Percentiles rank a stretch among this genome's conserved stretches.
Evolutionary conservation across 2,113 vertebrate species (phyloP).

Genomic region (Zosterops hypoxanthus): DNA sequence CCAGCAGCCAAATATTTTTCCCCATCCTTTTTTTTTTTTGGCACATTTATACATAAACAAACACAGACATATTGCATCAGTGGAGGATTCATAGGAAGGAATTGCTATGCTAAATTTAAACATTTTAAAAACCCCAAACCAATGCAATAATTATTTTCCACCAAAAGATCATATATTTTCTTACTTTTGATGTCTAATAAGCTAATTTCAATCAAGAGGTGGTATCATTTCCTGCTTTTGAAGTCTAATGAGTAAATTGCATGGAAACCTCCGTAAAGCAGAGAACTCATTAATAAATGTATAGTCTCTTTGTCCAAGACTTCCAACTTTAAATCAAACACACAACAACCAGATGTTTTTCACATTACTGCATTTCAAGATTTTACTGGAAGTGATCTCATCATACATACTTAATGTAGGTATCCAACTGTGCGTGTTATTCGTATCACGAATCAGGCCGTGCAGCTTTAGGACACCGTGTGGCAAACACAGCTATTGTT

Average conservation of each 20-base stretch:
- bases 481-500: slow-evolving; percentile 38
- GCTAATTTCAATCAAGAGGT: slow-evolving; percentile 7
- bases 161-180: neutral
- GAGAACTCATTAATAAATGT: slow-evolving; percentile 67
- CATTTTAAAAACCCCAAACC: neutral
- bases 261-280: slow-evolving; percentile 57
- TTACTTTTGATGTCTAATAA: slow-evolving; percentile 35
- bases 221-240: slow-evolving; percentile 6
- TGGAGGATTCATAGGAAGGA: neutral
- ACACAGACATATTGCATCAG: neutral
- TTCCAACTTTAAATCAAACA: slow-evolving; percentile 76
- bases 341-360: slow-evolving; percentile 78
- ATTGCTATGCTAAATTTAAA: neutral
- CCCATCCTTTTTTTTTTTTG: neutral
- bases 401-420: slow-evolving; percentile 64
- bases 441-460: slow-evolving; percentile 56
- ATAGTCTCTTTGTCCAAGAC: slow-evolving; percentile 56
- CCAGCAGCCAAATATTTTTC: neutral
- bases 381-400: slow-evolving; percentile 85
- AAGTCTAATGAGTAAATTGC: slow-evolving; percentile 49
- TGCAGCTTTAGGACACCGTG: slow-evolving; percentile 52
- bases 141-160: slow-evolving; percentile 2
- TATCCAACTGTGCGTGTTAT: slow-evolving; percentile 73
- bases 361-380: slow-evolving; percentile 72
- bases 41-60: neutral